Base-by-base conservation (phyloP, 2,888 invertebrate genomes). In the Anticlea derivata region DNA sequence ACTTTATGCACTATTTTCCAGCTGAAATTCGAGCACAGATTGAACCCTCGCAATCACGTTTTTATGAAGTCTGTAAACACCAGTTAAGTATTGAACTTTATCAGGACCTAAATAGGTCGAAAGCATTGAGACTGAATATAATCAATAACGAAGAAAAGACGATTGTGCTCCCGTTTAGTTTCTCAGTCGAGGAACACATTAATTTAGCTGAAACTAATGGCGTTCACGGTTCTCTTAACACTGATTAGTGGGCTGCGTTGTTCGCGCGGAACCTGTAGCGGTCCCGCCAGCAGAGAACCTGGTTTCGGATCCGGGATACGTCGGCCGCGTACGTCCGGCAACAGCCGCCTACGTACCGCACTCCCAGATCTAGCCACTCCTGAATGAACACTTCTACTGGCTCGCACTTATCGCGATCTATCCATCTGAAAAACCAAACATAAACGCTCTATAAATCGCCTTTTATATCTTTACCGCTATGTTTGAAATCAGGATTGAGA, bases 301-400 rank as follows among this genome's bases (percentile, higher is more conserved):
- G 92, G 65, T 93, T 92, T 45, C 93, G 91, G 65, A 97, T 96
- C 60, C 93, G 92, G 6, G 92, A 91, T 24, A 98, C 94, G 75
- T 98, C 97, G 0, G 94, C 92, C 0, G 97, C 95, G 67, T 94
- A 94, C 0, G 97, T 96, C 61, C 97, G 92, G 79, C 98, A 99
- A 70, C 98, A 99, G 0, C 98, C 98, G 12, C 98, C 98, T 33
- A 99, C 93, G 78, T 96, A 96, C 44, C 93, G 93, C 24, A 96
- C 96, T 0, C 98, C 98, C 34, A 95, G 80, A 49, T 94, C 92
- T 43, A 96, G 78, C 98, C 98, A 98, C 66, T 95, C 94, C 11
- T 92, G 91, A 5, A 97, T 93, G 73, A 94, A 95, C 12, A 92
- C 91, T 55, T 94, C 94, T 0, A 97, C 92, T 0, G 95, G 92